Percentiles rank a stretch among this genome's conserved stretches.
These are phyloP conservation scores for Hydrotaea cyrtoneurina DNA, from an alignment of 2,888 invertebrate genomes.

Conservation along the genomic window DNA sequence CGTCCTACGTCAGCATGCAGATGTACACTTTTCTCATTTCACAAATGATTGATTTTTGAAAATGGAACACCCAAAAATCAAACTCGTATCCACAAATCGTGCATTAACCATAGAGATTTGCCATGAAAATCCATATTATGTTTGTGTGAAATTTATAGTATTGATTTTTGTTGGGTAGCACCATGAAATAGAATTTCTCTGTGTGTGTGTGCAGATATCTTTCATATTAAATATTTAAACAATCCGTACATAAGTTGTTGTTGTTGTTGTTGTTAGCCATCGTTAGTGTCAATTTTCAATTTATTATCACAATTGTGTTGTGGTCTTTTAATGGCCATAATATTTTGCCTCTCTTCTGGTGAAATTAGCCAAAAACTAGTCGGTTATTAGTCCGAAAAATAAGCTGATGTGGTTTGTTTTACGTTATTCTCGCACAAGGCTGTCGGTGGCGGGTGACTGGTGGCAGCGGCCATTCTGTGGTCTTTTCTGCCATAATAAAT, in stretches of 20 bases:
- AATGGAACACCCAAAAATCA: neutral
- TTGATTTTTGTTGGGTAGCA: neutral
- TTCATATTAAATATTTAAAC: slow-evolving; percentile 11
- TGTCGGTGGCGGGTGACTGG: neutral
- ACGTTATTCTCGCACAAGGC: neutral
- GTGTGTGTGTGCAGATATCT: neutral
- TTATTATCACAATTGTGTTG: slow-evolving; percentile 36
- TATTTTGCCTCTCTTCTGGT: slow-evolving; percentile 13
- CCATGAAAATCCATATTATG: neutral
- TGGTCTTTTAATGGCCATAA: slow-evolving; percentile 31
- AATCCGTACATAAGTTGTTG: neutral
- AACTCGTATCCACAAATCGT: neutral
- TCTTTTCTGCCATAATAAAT: slow-evolving; percentile 17
- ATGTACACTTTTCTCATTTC: neutral
- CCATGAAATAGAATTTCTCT: neutral
- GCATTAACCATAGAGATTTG: neutral
- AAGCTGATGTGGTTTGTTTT: slow-evolving; percentile 30
- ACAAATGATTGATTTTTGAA: slow-evolving; percentile 18
- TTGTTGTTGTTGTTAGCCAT: neutral
- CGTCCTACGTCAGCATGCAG: neutral
- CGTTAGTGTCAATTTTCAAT: slow-evolving; percentile 22
- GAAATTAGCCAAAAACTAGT: slow-evolving; percentile 36
- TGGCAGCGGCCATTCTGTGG: slow-evolving; percentile 29
- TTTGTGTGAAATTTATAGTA: neutral
- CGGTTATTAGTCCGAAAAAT: slow-evolving; percentile 10